These are phyloP conservation scores for Myopa testacea DNA, from an alignment of 2,888 invertebrate species.

Conservation along the genomic window DNA sequence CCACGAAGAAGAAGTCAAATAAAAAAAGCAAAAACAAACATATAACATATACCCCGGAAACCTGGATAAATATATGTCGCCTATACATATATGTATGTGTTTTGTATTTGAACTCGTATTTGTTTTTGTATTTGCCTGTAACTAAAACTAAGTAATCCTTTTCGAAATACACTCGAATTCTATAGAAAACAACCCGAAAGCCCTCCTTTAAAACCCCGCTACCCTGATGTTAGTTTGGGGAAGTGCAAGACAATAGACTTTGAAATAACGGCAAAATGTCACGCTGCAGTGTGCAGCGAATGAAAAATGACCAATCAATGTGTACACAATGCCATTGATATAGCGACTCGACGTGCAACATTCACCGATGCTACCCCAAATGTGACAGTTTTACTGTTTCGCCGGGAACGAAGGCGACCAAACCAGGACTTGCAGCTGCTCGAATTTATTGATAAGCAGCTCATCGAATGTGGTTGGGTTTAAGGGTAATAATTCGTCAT, in stretches of 20 bases:
- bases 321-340: slow-evolving; percentile 53
- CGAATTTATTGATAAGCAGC: slow-evolving; percentile 30
- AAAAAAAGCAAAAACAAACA: too few relatives aligned
- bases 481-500: neutral
- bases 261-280: slow-evolving; percentile 52
- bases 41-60: too few relatives aligned
- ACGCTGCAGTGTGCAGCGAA: slow-evolving; percentile 50
- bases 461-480: slow-evolving; percentile 7
- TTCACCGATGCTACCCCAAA: slow-evolving; percentile 51
- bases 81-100: too few relatives aligned
- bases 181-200: too few relatives aligned
- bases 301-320: slow-evolving; percentile 68
- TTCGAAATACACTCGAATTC: too few relatives aligned
- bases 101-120: too few relatives aligned
- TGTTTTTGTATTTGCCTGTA: too few relatives aligned
- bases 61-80: too few relatives aligned
- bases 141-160: too few relatives aligned
- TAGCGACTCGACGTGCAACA: slow-evolving; percentile 31
- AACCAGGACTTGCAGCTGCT: slow-evolving; percentile 44
- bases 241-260: slow-evolving; percentile 4
- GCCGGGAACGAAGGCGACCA: slow-evolving; percentile 20
- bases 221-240: slow-evolving; percentile 3
- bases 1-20: too few relatives aligned
- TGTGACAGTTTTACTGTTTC: slow-evolving; percentile 57
- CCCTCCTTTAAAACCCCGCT: neutral